phyloP scores from a whole-genome alignment of 2,797 vertebrate genomes.

The Manis crassicaudata region DNA sequence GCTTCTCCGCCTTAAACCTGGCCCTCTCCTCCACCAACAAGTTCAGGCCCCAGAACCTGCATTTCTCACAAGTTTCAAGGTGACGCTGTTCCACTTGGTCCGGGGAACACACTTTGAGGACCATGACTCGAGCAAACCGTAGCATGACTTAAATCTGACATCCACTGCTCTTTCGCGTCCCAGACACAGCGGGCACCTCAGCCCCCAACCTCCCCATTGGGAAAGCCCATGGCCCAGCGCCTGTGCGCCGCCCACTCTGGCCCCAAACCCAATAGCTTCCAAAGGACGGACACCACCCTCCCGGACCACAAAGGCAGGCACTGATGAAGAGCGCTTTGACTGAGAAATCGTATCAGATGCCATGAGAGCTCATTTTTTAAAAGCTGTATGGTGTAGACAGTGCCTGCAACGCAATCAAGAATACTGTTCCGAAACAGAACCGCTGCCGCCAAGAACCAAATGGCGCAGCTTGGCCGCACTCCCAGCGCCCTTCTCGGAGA shows the following conservation, averaged over 20 bases:
- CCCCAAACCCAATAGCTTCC: not conserved
- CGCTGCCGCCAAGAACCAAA: fast-evolving
- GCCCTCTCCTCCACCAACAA: fast-evolving
- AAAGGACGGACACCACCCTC: fast-evolving
- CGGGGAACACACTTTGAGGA: fast-evolving
- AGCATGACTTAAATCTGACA: fast-evolving
- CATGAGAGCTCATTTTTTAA: not conserved
- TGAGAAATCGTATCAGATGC: fast-evolving
- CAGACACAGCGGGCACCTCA: fast-evolving
- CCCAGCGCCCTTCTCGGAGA: not conserved
- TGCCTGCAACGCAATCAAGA: fast-evolving
- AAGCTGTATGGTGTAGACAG: fast-evolving
- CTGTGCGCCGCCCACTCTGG: fast-evolving
- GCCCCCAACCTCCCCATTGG: fast-evolving
- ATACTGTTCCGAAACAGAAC: not conserved
- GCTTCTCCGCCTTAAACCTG: not conserved
- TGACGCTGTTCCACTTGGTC: fast-evolving
- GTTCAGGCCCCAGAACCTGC: not conserved
- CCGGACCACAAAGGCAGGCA: not conserved
- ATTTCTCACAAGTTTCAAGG: fast-evolving
- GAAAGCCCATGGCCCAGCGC: fast-evolving
- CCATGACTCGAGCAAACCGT: fast-evolving
- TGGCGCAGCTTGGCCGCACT: fast-evolving
- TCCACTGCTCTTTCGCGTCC: fast-evolving
- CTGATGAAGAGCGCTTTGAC: fast-evolving